phyloP scores from a whole-genome alignment of 2,113 vertebrate genomes.

The Dolichotis patagonum region DNA sequence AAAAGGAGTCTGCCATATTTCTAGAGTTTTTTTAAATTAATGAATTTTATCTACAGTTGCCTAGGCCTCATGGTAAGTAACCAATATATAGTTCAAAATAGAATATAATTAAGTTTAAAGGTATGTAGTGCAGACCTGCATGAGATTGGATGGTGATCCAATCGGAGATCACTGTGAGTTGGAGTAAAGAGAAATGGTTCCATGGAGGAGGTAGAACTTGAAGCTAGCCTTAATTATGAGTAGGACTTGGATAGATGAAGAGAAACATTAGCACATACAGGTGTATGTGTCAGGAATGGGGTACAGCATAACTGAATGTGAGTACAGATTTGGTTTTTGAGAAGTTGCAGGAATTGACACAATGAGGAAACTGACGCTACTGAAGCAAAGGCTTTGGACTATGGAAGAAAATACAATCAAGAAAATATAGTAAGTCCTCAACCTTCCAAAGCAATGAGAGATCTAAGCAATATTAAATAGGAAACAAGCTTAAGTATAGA shows the following conservation, averaged over 20 bases:
- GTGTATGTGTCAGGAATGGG: not conserved
- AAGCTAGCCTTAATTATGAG: not conserved
- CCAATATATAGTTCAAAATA: slow-evolving; percentile 2
- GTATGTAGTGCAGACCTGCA: not conserved
- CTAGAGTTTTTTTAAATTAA: slow-evolving; percentile 14
- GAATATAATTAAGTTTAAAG: not conserved
- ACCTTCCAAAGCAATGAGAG: not conserved
- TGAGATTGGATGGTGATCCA: not conserved
- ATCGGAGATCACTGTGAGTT: not conserved
- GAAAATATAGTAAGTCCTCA: not conserved
- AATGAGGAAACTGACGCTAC: not conserved
- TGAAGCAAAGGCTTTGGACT: not conserved
- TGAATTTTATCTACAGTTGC: not conserved
- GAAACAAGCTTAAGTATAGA: not conserved
- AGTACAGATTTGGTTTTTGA: not conserved
- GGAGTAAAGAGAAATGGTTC: not conserved
- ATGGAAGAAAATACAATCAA: not conserved
- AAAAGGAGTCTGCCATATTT: not conserved
- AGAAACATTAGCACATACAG: not conserved
- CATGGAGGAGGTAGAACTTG: not conserved
- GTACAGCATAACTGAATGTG: not conserved
- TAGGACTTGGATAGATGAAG: not conserved
- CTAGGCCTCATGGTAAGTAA: not conserved
- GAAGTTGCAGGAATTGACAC: not conserved
- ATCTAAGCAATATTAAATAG: not conserved